These are phyloP conservation scores for Indri indri DNA, from an alignment of 2,113 vertebrate genomes.

Conservation along the genomic window DNA sequence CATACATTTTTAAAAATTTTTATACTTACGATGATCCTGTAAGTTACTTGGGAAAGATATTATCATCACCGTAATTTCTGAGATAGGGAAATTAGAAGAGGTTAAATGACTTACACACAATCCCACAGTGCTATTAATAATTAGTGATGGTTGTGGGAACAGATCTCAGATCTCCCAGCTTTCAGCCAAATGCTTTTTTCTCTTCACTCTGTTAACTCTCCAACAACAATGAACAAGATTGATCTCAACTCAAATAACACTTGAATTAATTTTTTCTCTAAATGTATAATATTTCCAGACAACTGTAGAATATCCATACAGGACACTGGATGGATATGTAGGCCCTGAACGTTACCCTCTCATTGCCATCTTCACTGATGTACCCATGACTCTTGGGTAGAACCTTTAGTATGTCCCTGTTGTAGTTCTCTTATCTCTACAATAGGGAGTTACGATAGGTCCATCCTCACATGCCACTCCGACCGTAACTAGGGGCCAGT, in stretches of 20 bases:
- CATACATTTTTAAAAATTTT: not conserved
- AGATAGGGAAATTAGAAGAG: not conserved
- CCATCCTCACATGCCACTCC: not conserved
- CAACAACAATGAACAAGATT: not conserved
- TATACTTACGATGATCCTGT: not conserved
- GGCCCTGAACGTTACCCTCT: not conserved
- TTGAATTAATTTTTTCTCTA: not conserved
- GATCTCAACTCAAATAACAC: not conserved
- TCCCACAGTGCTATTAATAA: not conserved
- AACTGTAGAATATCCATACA: not conserved
- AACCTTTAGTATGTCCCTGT: not conserved
- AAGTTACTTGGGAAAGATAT: not conserved
- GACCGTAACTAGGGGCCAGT: not conserved
- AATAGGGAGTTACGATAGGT: not conserved
- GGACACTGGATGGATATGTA: not conserved
- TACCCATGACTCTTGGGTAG: not conserved
- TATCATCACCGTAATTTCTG: not conserved
- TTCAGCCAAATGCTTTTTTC: not conserved
- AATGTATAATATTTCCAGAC: not conserved
- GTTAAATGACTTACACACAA: not conserved
- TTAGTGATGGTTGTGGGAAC: not conserved
- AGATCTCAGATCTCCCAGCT: not conserved
- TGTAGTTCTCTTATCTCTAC: not conserved
- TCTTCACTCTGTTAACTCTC: not conserved
- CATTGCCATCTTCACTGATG: not conserved